Evolutionary conservation across 2,113 vertebrate genomes (phyloP).

Genomic region (Vulpes vulpes): DNA sequence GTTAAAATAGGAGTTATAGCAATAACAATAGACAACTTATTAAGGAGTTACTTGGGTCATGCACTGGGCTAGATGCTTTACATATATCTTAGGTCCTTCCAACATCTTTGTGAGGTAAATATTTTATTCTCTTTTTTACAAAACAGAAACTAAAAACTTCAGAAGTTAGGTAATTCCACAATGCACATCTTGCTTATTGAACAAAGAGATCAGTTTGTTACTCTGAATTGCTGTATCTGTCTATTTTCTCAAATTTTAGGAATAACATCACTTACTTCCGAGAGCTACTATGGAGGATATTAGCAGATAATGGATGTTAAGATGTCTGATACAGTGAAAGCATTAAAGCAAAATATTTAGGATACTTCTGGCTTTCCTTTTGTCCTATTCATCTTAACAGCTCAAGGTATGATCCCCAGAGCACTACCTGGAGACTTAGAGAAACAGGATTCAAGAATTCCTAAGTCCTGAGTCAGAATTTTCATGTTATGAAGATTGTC

Average conservation of each 20-base stretch:
- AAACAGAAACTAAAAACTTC: conserved; percentile 21
- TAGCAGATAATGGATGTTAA: background rate
- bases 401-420: background rate
- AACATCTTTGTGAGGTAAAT: background rate
- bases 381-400: background rate
- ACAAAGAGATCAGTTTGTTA: background rate
- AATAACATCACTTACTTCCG: background rate
- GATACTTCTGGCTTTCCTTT: background rate
- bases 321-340: background rate
- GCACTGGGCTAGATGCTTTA: background rate
- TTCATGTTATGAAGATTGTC: background rate
- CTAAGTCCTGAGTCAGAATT: background rate
- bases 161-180: conserved; percentile 12
- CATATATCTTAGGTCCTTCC: background rate
- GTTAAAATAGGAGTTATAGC: conserved; percentile 46
- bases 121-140: background rate
- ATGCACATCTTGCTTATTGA: background rate
- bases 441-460: background rate
- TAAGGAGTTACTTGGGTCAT: background rate
- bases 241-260: background rate
- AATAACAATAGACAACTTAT: conserved; percentile 15
- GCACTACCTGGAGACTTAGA: background rate
- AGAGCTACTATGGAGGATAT: background rate
- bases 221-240: background rate
- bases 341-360: background rate